Evolutionary conservation across 2,113 vertebrate species (phyloP).

Genomic region (Gopherus flavomarginatus): DNA sequence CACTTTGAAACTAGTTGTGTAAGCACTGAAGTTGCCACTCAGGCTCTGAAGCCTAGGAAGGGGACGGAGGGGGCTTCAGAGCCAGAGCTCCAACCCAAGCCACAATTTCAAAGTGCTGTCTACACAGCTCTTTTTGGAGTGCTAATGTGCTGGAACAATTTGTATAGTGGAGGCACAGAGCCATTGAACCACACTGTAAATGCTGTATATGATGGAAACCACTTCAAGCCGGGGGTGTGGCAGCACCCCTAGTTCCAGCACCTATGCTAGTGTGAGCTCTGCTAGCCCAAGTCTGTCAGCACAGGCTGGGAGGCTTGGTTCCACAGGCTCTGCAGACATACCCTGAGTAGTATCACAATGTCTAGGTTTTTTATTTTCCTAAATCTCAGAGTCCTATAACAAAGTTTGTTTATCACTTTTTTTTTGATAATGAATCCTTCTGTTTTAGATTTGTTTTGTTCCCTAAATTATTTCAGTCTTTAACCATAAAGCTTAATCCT

Average conservation of each 20-base stretch:
- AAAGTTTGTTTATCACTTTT: not conserved
- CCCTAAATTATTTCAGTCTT: conserved; percentile 1
- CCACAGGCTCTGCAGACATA: not conserved
- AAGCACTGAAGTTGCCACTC: not conserved
- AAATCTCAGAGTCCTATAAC: not conserved
- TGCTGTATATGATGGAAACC: too few relatives aligned
- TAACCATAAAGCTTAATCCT: not conserved
- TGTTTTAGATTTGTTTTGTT: not conserved
- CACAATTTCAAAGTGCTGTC: not conserved
- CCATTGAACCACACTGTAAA: too few relatives aligned
- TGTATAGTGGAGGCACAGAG: too few relatives aligned
- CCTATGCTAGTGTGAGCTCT: too few relatives aligned
- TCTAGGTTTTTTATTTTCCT: not conserved
- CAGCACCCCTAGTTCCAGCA: too few relatives aligned
- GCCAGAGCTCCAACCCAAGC: too few relatives aligned
- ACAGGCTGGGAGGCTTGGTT: not conserved
- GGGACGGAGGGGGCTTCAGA: not conserved
- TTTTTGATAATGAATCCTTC: conserved; percentile 17
- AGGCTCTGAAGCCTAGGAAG: not conserved
- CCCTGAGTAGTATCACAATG: not conserved
- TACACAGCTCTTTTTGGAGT: not conserved
- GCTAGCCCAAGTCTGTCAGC: not conserved
- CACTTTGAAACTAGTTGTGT: not conserved
- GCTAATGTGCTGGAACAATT: not conserved
- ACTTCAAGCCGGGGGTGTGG: too few relatives aligned